Percentiles rank a stretch among this genome's conserved stretches.
Evolutionary conservation across 2,113 vertebrate species (phyloP).

Genomic region (Cervus canadensis): DNA sequence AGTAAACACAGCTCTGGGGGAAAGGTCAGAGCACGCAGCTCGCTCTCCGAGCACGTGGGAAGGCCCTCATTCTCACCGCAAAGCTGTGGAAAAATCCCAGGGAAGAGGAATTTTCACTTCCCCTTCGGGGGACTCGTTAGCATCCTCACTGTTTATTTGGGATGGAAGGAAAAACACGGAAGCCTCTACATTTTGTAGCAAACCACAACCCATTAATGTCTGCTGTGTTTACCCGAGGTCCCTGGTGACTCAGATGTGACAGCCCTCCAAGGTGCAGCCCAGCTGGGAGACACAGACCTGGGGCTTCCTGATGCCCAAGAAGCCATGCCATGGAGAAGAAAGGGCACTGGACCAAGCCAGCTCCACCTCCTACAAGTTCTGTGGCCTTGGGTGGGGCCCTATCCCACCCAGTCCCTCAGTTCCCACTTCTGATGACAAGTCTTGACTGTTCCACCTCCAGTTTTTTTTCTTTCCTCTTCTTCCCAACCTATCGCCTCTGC

Average conservation of each 20-base stretch:
- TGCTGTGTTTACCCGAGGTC: constrained; percentile 31
- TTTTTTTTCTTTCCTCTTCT: neutral
- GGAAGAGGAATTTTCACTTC: constrained; percentile 31
- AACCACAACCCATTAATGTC: constrained; percentile 32
- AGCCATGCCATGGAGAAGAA: neutral
- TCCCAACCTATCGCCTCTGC: neutral
- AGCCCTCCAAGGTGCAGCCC: neutral
- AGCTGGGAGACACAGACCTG: neutral
- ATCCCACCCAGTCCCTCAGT: neutral
- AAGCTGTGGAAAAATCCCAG: constrained; percentile 41
- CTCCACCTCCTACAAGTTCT: neutral
- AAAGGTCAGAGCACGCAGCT: constrained; percentile 74
- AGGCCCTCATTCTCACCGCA: constrained; percentile 15
- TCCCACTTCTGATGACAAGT: neutral
- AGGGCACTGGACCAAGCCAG: neutral
- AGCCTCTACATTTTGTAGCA: constrained; percentile 42
- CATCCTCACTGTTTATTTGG: constrained; percentile 53
- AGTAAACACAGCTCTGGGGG: constrained; percentile 78
- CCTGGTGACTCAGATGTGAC: neutral
- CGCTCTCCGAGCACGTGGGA: neutral
- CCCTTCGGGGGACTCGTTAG: neutral
- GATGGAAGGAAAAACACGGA: constrained; percentile 22
- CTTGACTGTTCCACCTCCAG: neutral
- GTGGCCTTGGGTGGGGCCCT: neutral
- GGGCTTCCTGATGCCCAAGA: neutral